Evolutionary conservation across 2,888 invertebrate species (phyloP).

Genomic region (Drosophila yooni): DNA sequence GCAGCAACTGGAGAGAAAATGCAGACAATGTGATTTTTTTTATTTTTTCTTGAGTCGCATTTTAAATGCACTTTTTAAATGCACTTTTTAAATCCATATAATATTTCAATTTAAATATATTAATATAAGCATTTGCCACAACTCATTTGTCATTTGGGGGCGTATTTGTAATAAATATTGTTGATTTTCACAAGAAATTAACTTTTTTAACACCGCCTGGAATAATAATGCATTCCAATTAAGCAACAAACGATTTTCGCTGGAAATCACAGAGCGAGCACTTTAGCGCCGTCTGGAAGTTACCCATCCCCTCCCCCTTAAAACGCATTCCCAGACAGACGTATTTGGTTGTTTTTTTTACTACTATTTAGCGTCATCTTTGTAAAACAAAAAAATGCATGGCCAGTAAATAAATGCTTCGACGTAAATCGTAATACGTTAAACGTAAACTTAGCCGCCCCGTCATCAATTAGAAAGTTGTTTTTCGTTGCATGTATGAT

Average conservation of each 20-base stretch:
- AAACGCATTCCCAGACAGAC: background rate
- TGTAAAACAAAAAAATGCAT: slow-evolving; percentile 49
- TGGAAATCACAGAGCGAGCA: background rate
- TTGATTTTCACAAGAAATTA: background rate
- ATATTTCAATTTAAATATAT: background rate
- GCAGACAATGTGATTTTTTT: slow-evolving; percentile 6
- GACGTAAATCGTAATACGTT: slow-evolving; percentile 23
- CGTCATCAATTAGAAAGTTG: slow-evolving; percentile 70
- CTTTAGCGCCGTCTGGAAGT: background rate
- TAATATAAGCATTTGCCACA: background rate
- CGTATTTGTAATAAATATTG: background rate
- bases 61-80: slow-evolving; percentile 18
- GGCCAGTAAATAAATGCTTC: slow-evolving; percentile 47
- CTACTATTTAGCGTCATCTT: slow-evolving; percentile 39
- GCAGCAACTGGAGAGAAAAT: slow-evolving; percentile 20
- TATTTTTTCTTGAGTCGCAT: background rate
- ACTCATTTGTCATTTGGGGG: background rate
- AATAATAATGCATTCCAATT: background rate
- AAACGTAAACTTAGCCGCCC: slow-evolving; percentile 10
- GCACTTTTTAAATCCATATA: slow-evolving; percentile 7
- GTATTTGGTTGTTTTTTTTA: slow-evolving; percentile 18
- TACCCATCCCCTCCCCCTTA: background rate
- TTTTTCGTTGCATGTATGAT: slow-evolving; percentile 18
- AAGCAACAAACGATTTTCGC: background rate
- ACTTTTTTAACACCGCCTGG: background rate